A percentile compares a stretch with the other conserved stretches of the same genome.
Evolutionary conservation across 2,113 vertebrate genomes (phyloP).

Genomic region (Cariama cristata): DNA sequence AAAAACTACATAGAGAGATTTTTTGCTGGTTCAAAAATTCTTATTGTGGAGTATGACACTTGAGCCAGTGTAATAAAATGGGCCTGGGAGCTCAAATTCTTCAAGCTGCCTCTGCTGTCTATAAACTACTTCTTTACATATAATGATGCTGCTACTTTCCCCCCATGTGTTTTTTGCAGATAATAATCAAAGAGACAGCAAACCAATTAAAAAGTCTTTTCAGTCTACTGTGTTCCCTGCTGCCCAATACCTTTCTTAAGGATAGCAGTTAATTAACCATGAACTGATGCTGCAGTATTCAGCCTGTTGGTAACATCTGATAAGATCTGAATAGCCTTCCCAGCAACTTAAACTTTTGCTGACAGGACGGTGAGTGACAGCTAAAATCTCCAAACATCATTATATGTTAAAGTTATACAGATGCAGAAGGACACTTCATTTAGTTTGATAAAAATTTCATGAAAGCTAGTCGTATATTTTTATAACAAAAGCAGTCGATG

Average conservation of each 20-base stretch:
- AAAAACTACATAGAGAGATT: background rate
- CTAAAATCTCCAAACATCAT: background rate
- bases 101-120: background rate
- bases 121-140: background rate
- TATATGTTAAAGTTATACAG: background rate
- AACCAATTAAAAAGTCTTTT: background rate
- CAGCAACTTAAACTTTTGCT: background rate
- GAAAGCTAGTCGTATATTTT: background rate
- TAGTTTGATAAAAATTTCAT: background rate
- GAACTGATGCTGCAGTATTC: background rate
- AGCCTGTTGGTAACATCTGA: background rate
- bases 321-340: background rate
- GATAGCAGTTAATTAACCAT: background rate
- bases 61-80: background rate
- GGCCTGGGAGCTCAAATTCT: background rate
- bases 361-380: background rate
- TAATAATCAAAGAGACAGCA: background rate
- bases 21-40: background rate
- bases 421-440: background rate
- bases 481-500: fast-evolving
- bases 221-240: background rate
- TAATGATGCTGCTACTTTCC: background rate
- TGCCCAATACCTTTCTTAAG: background rate
- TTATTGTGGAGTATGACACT: background rate
- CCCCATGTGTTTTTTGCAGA: background rate